Base-by-base conservation (phyloP, 2,797 vertebrate species). In the Lepus oiostolus region DNA sequence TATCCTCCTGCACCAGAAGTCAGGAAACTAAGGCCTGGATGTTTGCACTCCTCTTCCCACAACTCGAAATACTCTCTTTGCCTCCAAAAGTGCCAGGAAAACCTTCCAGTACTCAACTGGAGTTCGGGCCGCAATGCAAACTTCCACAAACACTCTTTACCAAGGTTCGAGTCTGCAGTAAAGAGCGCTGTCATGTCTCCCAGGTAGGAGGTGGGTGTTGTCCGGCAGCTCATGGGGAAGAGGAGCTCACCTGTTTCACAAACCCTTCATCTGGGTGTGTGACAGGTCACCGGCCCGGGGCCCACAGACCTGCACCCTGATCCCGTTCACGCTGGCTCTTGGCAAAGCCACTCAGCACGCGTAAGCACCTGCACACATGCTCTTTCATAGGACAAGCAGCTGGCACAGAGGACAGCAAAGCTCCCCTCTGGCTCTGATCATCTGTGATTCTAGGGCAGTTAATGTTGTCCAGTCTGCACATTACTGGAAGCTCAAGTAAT, bases 1-100 rank as follows among this genome's bases (percentile, higher is more conserved):
- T 16, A 7, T 21, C 50, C 72, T 70, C 52, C 28, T 65, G 28
- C 38, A n/a, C 35, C 50, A 30, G 26, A 65, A 58, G 70, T 9
- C 74, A 52, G 50, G 32, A 52, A 4, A 26, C 86, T 35, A 89
- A 84, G n/a, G 35, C 16, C 71, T 58, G 32, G 14, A 42, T 63
- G 24, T 70, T 52, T 86, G 42, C 21, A 30, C 90, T 72, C 21
- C 9, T 92, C 54, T 84, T 93, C 13, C 62, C 8, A 12, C 22
- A 68, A 11, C 16, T 94, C 65, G 94, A 85, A 83, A 77, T 50
- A 68, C 9, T 4, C n/a, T 76, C 83, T 92, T 79, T 8, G 32
- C 50, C 52, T 62, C 7, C 62, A 24, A 75, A 84, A 79, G 17
- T 24, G 76, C 77, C 26, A 94, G 65, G 68, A 76, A 93, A 77